Percentiles rank a stretch among this genome's conserved stretches.
These are phyloP conservation scores for Hirtodrosophila trivittata DNA, from an alignment of 2,888 invertebrate species.

Conservation along the genomic window DNA sequence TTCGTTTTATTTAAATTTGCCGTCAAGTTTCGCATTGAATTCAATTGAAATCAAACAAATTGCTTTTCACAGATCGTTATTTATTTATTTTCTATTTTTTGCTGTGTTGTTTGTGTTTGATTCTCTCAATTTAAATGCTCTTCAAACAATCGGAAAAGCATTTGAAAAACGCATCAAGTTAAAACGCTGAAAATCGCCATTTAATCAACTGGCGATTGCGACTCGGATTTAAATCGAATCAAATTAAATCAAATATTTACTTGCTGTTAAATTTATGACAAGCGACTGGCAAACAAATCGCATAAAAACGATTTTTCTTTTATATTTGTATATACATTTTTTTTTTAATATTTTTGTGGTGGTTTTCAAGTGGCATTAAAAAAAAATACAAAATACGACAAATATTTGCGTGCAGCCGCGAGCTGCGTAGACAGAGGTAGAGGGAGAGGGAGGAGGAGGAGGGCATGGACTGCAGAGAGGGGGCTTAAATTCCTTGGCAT, in stretches of 20 bases:
- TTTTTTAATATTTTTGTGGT: background rate
- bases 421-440: constrained; percentile 2
- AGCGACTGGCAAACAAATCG: constrained; percentile 52
- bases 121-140: background rate
- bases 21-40: too few species aligned
- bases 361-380: constrained; percentile 46
- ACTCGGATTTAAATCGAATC: constrained; percentile 23
- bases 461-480: background rate
- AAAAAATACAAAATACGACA: constrained; percentile 49
- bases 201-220: constrained; percentile 33
- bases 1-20: too few species aligned
- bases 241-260: constrained; percentile 73
- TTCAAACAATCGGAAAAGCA: constrained; percentile 14
- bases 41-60: too few species aligned
- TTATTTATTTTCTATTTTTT: too few species aligned
- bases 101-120: too few species aligned
- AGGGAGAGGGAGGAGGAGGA: background rate
- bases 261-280: constrained; percentile 73
- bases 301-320: constrained; percentile 43
- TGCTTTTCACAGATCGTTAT: too few species aligned
- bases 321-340: constrained; percentile 4
- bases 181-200: constrained; percentile 17
- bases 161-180: constrained; percentile 17
- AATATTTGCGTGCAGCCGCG: constrained; percentile 70
- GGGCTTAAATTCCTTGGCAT: constrained; percentile 14